Evolutionary conservation across 2,797 vertebrate genomes (phyloP).

Genomic region (Phrynocephalus forsythii): DNA sequence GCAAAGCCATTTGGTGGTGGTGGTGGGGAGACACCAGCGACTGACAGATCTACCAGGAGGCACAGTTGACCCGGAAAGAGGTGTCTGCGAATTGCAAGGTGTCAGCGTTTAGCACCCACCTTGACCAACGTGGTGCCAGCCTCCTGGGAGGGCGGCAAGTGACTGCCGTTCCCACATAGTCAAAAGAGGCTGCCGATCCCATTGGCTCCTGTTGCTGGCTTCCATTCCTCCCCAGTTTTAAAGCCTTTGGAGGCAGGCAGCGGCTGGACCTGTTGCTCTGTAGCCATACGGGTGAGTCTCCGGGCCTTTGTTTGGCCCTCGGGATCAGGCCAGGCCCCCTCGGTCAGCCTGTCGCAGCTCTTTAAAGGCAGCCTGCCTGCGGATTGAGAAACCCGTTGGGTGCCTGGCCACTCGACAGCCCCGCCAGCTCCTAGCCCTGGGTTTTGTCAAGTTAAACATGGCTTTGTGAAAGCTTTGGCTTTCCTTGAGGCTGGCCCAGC

Average conservation of each 20-base stretch:
- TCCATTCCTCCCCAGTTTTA: not conserved
- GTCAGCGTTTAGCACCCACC: not conserved
- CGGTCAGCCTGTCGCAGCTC: not conserved
- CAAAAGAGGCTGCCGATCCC: not conserved
- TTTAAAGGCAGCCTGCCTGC: too few relatives aligned
- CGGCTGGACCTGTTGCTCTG: not conserved
- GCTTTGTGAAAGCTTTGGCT: constrained; percentile 51
- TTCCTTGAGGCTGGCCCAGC: constrained; percentile 50
- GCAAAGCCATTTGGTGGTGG: too few relatives aligned
- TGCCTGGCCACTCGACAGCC: not conserved
- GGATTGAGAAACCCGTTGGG: not conserved
- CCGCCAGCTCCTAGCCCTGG: constrained; percentile 15
- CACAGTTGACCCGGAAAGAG: not conserved
- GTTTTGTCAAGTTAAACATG: constrained; percentile 4
- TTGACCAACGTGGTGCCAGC: not conserved
- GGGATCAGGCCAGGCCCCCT: too few relatives aligned
- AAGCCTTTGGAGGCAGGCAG: not conserved
- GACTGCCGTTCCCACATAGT: too few relatives aligned
- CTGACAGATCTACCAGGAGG: not conserved
- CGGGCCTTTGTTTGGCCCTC: too few relatives aligned
- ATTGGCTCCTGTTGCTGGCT: too few relatives aligned
- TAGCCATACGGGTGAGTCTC: not conserved
- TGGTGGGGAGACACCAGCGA: too few relatives aligned
- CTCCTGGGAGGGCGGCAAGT: not conserved
- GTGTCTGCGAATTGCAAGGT: not conserved